phyloP scores from a whole-genome alignment of 2,888 invertebrate species.

The Lasioglossum marginatum region DNA sequence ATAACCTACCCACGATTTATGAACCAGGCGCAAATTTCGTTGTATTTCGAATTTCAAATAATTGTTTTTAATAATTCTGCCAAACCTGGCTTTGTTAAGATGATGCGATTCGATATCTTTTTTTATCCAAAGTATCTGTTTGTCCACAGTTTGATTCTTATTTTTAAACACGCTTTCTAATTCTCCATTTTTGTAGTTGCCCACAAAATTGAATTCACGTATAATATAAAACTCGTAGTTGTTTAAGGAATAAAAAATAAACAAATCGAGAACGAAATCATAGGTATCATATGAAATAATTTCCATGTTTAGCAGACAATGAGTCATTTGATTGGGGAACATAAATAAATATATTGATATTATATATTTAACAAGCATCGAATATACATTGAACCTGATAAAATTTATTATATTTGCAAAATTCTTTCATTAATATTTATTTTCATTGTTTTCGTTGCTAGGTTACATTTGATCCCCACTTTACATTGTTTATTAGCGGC shows the following conservation, averaged over 20 bases:
- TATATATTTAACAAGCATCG: background rate
- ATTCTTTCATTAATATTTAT: background rate
- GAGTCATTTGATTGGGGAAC: background rate
- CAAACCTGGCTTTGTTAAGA: background rate
- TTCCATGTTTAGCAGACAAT: background rate
- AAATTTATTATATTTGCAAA: background rate
- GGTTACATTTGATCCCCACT: background rate
- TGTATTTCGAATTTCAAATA: background rate
- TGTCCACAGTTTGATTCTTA: background rate
- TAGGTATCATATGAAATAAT: background rate
- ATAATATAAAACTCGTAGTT: background rate
- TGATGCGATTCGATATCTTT: background rate
- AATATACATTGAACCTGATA: background rate
- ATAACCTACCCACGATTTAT: slow-evolving; percentile 27
- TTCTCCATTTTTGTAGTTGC: background rate
- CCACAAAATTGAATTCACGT: background rate
- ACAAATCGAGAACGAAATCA: background rate
- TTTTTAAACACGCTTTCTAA: background rate
- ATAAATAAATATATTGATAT: background rate
- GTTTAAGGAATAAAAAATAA: background rate
- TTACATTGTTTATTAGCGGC: background rate
- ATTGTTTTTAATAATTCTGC: background rate
- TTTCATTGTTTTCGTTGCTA: background rate
- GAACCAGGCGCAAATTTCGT: background rate
- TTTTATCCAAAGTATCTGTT: background rate